phyloP scores from a whole-genome alignment of 2,113 vertebrate genomes.

The Eudyptes chrysolophus region DNA sequence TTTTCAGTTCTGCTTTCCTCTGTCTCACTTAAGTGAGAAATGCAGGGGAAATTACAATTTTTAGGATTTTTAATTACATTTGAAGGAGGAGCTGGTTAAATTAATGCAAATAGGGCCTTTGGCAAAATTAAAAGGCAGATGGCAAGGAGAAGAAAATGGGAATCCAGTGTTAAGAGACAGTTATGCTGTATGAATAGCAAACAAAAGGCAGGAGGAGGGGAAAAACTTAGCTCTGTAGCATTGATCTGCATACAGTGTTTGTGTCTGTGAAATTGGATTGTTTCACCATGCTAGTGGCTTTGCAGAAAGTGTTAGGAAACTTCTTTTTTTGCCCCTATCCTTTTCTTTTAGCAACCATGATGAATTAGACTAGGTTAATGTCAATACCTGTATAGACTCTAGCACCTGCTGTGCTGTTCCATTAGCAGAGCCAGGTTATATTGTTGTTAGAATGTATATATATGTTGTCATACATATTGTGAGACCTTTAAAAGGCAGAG shows the following conservation, averaged over 20 bases:
- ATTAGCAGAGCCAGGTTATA: neutral
- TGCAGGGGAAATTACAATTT: neutral
- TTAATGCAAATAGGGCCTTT: neutral
- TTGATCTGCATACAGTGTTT: neutral
- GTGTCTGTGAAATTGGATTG: neutral
- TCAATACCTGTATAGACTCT: fast-evolving
- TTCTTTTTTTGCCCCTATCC: neutral
- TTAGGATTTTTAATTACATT: neutral
- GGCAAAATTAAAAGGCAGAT: neutral
- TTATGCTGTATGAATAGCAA: neutral
- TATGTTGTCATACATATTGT: neutral
- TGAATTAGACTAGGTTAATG: neutral
- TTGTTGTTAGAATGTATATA: neutral
- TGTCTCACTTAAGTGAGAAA: neutral
- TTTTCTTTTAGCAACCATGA: neutral
- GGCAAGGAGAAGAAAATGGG: neutral
- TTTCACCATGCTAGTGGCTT: neutral
- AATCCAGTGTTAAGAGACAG: neutral
- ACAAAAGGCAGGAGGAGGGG: neutral
- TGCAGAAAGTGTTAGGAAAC: neutral
- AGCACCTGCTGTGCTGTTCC: neutral
- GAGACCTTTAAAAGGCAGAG: neutral
- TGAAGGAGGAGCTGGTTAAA: neutral
- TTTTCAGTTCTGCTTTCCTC: neutral
- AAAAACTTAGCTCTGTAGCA: neutral